A percentile compares a stretch with the other conserved stretches of the same genome.
These are phyloP conservation scores for Salticus scenicus DNA, from an alignment of 2,888 invertebrate species.

Conservation along the genomic window DNA sequence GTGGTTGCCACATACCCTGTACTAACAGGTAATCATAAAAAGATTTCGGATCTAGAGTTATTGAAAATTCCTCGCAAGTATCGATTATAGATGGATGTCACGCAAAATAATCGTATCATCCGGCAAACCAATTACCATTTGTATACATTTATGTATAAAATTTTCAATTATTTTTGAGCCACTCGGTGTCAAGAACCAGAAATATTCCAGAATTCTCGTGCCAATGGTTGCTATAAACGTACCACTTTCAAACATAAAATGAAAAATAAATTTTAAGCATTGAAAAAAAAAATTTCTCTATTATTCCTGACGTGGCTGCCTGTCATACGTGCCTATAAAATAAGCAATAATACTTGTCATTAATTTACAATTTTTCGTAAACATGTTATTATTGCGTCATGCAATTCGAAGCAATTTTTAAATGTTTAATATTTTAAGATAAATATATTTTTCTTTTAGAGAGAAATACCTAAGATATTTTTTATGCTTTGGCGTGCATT, in stretches of 20 bases:
- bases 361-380: background rate
- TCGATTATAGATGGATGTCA: constrained; percentile 48
- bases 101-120: constrained; percentile 58
- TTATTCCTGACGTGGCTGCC: background rate
- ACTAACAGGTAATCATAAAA: constrained; percentile 16
- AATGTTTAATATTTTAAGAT: no score
- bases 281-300: background rate
- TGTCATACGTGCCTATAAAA: background rate
- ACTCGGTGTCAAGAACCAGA: constrained; percentile 24
- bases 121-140: constrained; percentile 52
- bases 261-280: background rate
- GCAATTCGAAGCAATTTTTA: no score
- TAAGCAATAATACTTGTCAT: background rate
- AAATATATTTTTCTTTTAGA: no score
- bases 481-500: no score
- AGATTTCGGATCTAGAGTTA: constrained; percentile 25
- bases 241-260: constrained; percentile 17
- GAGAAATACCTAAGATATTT: no score
- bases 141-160: constrained; percentile 13
- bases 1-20: background rate
- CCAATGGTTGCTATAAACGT: constrained; percentile 24
- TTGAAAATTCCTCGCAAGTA: constrained; percentile 31
- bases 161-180: constrained; percentile 56
- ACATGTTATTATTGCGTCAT: background rate
- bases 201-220: constrained; percentile 33